Evolutionary conservation across 2,888 invertebrate species (phyloP), one percentile per base, ranked within the genome.

Genomic region (Crematogaster levior): DNA sequence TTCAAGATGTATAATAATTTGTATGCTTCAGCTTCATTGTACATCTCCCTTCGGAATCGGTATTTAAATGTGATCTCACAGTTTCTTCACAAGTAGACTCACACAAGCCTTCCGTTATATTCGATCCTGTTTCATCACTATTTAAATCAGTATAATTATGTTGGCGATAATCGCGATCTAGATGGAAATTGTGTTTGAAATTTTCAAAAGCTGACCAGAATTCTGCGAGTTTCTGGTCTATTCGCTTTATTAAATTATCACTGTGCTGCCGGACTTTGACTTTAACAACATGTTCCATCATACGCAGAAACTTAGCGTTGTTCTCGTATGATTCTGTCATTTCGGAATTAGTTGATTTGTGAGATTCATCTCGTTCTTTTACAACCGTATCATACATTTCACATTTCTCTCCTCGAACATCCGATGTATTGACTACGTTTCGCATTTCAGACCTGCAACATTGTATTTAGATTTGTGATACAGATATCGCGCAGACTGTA

Each of bases 171-270:
- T 63, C 37, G 21, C 74, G 74, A 66, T 85, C 65, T 21, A 85
- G 12, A 43, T 65, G 60, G n/a, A 83, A 81, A 60, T 81, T 84
- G 5, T 81, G 60, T 21, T 70, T 85, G 65, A 89, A 87, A 40
- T 88, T 84, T 53, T 88, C 88, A 30, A 88, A 90, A 3, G 88
- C 87, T 61, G 60, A 30, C 85, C 87, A 85, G 9, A 90, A 61
- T 30, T 87, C 84, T 46, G 61, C 72, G 18, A 87, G 80, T 70
- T 88, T 86, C 15, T 81, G 77, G 15, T 83, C 83, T 40, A 88
- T 82, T 21, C 82, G 73, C 18, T 82, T 88, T 0, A 83, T 74
- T n/a, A 86, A 60, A 27, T 87, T 83, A 12, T 87, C 83, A n/a
- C 86, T 82, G 51, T 86, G 83, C 34, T 53, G 72, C 46, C 86